A percentile compares a stretch with the other conserved stretches of the same genome.
Evolutionary conservation across 2,888 invertebrate species (phyloP).

Genomic region (Drosophila mimetica): DNA sequence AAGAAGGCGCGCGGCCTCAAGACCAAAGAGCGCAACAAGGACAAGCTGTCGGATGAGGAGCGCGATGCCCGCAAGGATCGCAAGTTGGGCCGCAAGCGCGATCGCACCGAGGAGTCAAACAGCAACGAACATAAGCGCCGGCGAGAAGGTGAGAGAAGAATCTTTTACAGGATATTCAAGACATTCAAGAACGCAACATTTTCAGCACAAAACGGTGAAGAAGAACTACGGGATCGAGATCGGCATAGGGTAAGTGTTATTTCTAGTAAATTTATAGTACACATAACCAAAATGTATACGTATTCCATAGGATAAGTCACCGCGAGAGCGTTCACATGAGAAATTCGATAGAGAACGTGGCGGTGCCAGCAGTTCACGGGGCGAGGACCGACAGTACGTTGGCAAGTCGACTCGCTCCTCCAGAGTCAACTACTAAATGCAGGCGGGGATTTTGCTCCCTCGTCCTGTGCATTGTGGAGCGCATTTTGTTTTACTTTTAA

Average conservation of each 20-base stretch:
- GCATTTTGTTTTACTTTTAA: conserved; percentile 54
- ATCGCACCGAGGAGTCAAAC: conserved; percentile 89
- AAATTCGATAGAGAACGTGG: conserved; percentile 86
- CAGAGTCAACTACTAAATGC: conserved; percentile 61
- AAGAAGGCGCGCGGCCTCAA: conserved; percentile 83
- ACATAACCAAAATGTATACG: not conserved
- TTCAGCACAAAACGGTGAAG: conserved; percentile 89
- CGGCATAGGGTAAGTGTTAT: conserved; percentile 86
- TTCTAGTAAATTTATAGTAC: not conserved
- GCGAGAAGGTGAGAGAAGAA: conserved; percentile 88
- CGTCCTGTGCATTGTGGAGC: conserved; percentile 20
- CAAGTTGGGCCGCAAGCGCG: conserved; percentile 92
- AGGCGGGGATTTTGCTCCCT: conserved; percentile 6
- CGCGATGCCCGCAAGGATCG: conserved; percentile 92
- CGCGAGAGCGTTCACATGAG: conserved; percentile 92
- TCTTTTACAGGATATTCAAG: conserved; percentile 14
- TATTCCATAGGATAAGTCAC: conserved; percentile 90
- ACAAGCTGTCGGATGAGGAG: conserved; percentile 90
- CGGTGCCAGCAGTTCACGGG: conserved; percentile 55
- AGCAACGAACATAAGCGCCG: conserved; percentile 90
- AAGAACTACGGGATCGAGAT: conserved; percentile 91
- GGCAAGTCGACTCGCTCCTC: conserved; percentile 82
- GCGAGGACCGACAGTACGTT: conserved; percentile 91
- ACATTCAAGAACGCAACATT: conserved; percentile 44
- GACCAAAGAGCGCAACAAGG: conserved; percentile 86